Evolutionary conservation across 2,888 invertebrate species (phyloP).

Genomic region (Lagria hirta): DNA sequence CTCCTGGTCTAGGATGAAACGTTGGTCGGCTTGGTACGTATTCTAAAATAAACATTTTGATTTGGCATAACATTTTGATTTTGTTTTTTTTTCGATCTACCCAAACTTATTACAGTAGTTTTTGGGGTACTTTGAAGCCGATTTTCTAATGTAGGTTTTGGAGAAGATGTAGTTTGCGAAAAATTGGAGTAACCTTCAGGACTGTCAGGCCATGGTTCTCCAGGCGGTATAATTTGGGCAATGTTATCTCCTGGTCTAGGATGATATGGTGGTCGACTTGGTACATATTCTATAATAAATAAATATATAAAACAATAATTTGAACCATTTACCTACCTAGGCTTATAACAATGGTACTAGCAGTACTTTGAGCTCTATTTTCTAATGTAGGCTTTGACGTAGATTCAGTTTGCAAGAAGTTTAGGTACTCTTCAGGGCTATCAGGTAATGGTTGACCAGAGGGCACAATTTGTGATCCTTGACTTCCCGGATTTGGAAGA

Average conservation of each 20-base stretch:
- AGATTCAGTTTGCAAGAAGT: conserved; percentile 8
- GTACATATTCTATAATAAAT: conserved; percentile 6
- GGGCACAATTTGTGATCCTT: conserved; percentile 28
- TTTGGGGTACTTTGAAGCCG: too few species aligned
- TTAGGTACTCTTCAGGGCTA: conserved; percentile 18
- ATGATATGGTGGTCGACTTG: conserved; percentile 7
- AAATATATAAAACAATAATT: conserved; percentile 2
- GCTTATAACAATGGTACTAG: conserved; percentile 1
- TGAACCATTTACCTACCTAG: conserved; percentile 5
- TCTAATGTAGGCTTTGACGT: conserved; percentile 1
- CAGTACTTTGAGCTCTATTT: conserved; percentile 2
- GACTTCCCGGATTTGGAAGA: conserved; percentile 17
- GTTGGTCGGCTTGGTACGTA: not conserved
- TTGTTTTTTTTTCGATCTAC: too few species aligned
- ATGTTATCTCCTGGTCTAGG: conserved; percentile 9
- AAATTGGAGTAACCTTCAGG: conserved; percentile 2
- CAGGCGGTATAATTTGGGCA: conserved; percentile 13
- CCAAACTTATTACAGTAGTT: too few species aligned
- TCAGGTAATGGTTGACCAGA: conserved; percentile 32
- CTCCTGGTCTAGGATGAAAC: conserved; percentile 1
- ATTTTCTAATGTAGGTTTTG: too few species aligned
- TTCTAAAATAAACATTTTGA: too few species aligned
- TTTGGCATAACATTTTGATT: too few species aligned
- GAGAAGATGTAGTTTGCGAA: not conserved
- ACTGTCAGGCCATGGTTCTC: conserved; percentile 17